Evolutionary conservation across 2,797 vertebrate species (phyloP).

Genomic region (Silurus aristotelis): DNA sequence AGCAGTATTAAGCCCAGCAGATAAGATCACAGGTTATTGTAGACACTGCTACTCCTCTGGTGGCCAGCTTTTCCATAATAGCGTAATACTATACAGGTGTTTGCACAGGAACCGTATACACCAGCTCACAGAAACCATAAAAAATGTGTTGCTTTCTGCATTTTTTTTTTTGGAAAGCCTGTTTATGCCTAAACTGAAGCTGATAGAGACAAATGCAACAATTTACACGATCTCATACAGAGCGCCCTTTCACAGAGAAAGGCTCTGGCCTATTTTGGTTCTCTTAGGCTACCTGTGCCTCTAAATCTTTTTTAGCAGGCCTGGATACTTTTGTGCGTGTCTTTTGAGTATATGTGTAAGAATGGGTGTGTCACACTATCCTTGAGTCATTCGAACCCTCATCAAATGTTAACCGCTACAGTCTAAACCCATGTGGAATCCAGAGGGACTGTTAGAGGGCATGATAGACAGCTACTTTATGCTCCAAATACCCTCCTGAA

Average conservation of each 20-base stretch:
- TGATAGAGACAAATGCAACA: conserved; percentile 27
- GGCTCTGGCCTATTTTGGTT: conserved; percentile 22
- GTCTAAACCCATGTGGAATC: conserved; percentile 37
- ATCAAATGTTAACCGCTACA: conserved; percentile 67
- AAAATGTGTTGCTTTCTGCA: not conserved
- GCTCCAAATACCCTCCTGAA: conserved; percentile 35
- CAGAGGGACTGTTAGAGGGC: conserved; percentile 14
- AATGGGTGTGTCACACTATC: conserved; percentile 61
- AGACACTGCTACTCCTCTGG: conserved; percentile 32
- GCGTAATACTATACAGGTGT: conserved; percentile 41
- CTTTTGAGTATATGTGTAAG: conserved; percentile 39
- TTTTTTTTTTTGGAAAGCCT: conserved; percentile 17
- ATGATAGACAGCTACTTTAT: conserved; percentile 5
- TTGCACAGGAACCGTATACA: conserved; percentile 41
- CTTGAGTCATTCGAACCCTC: conserved; percentile 73
- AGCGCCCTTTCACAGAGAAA: conserved; percentile 31
- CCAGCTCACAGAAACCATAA: conserved; percentile 18
- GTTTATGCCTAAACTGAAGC: conserved; percentile 25
- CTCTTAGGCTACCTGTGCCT: conserved; percentile 5
- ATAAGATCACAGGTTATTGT: conserved; percentile 43
- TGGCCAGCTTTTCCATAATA: conserved; percentile 42
- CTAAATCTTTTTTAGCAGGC: conserved; percentile 24
- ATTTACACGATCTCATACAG: conserved; percentile 26
- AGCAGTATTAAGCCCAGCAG: conserved; percentile 15
- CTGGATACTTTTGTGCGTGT: conserved; percentile 54